Conservation (phyloP, 1,140 invertebrate genomes). For the Macrotrachela quadricornifera region DNA sequence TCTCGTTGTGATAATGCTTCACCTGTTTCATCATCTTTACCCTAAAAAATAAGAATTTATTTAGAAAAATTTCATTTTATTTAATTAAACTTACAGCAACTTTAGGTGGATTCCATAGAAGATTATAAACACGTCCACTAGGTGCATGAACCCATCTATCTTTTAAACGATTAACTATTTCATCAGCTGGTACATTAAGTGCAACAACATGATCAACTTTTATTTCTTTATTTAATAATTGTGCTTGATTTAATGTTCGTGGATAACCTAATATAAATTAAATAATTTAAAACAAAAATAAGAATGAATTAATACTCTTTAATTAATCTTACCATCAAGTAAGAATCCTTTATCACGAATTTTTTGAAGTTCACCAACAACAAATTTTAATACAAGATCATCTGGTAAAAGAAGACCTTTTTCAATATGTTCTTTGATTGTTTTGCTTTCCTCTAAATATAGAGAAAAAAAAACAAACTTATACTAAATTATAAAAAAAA, state of each 20-base stretch:
- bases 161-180: constrained; percentile 58
- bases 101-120: constrained; percentile 78
- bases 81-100: constrained; percentile 23
- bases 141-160: constrained; percentile 63
- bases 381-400: constrained; percentile 57
- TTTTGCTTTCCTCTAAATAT: constrained; percentile 41
- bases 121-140: constrained; percentile 81
- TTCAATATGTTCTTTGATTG: constrained; percentile 54
- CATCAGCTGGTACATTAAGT: constrained; percentile 64
- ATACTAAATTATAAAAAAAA: background rate
- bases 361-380: constrained; percentile 50
- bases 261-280: constrained; percentile 87
- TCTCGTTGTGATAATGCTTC: constrained; percentile 60
- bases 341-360: constrained; percentile 16
- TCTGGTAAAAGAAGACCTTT: constrained; percentile 67
- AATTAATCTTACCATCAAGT: no score
- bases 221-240: constrained; percentile 39
- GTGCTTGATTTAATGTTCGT: constrained; percentile 57
- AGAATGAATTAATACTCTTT: no score
- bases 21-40: constrained; percentile 64
- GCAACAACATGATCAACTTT: constrained; percentile 61
- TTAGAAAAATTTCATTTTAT: no score
- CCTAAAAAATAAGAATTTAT: no score
- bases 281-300: constrained; percentile 34
- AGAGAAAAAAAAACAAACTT: no score